Conservation (phyloP, 2,113 vertebrate species). For the Ornithorhynchus anatinus region DNA sequence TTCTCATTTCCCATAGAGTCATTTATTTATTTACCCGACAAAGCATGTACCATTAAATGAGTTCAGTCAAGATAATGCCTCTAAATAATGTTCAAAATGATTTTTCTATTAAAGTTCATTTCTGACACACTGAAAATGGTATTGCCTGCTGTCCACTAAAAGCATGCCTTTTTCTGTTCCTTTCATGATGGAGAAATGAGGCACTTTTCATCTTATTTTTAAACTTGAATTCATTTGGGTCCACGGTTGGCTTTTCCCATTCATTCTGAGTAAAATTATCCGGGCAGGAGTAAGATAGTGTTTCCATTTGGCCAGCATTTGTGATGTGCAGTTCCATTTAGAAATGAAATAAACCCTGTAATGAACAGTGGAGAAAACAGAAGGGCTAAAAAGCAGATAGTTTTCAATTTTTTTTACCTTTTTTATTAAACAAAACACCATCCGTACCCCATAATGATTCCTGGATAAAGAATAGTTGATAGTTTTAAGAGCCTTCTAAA, state of each 20-base stretch:
- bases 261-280: neutral
- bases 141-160: neutral
- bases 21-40: neutral
- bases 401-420: neutral
- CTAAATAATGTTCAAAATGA: neutral
- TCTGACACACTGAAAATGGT: neutral
- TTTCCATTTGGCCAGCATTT: constrained; percentile 2
- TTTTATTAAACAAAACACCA: neutral
- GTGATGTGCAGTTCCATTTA: neutral
- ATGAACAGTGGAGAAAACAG: neutral
- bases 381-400: neutral
- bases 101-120: neutral
- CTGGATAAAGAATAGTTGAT: neutral
- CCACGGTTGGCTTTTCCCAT: neutral
- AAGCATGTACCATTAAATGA: neutral
- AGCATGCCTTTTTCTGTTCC: neutral
- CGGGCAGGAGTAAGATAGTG: neutral
- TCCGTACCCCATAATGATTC: neutral
- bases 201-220: neutral
- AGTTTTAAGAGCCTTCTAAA: neutral
- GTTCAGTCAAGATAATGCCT: neutral
- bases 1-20: neutral
- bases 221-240: neutral
- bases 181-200: neutral
- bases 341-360: constrained; percentile 8